Evolutionary conservation across 2,113 vertebrate species (phyloP).

Genomic region (Dolichotis patagonum): DNA sequence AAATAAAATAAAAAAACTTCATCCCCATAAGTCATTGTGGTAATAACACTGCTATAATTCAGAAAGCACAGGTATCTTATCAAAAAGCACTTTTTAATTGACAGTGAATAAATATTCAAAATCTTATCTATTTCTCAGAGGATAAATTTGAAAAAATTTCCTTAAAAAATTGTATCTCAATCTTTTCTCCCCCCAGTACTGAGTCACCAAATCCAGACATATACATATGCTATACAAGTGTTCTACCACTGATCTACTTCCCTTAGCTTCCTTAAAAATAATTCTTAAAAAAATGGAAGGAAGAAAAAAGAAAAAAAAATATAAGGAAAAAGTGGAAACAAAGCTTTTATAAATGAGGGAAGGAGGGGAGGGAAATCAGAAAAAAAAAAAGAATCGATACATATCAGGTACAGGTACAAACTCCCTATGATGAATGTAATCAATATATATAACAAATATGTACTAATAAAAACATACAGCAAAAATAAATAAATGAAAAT

Average conservation of each 20-base stretch:
- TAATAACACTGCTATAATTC: neutral
- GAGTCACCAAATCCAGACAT: neutral
- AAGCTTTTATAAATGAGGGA: neutral
- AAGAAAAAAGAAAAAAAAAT: neutral
- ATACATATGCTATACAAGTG: neutral
- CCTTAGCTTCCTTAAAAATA: neutral
- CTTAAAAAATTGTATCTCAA: neutral
- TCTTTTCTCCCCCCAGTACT: neutral
- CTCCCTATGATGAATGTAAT: neutral
- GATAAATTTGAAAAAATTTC: constrained; percentile 35
- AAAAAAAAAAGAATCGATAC: neutral
- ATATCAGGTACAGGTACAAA: neutral
- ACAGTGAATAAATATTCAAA: constrained; percentile 34
- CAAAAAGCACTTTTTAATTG: neutral
- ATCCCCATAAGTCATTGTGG: neutral
- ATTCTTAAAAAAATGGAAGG: neutral
- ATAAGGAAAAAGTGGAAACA: neutral
- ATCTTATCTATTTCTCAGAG: constrained; percentile 22
- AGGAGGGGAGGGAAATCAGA: neutral
- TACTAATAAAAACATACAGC: neutral
- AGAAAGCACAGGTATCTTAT: neutral
- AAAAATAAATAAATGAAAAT: neutral
- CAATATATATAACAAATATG: neutral
- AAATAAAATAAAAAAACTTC: neutral
- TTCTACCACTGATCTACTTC: neutral